These are phyloP conservation scores for Callospermophilus lateralis DNA, from an alignment of 2,113 vertebrate genomes.

Conservation along the genomic window DNA sequence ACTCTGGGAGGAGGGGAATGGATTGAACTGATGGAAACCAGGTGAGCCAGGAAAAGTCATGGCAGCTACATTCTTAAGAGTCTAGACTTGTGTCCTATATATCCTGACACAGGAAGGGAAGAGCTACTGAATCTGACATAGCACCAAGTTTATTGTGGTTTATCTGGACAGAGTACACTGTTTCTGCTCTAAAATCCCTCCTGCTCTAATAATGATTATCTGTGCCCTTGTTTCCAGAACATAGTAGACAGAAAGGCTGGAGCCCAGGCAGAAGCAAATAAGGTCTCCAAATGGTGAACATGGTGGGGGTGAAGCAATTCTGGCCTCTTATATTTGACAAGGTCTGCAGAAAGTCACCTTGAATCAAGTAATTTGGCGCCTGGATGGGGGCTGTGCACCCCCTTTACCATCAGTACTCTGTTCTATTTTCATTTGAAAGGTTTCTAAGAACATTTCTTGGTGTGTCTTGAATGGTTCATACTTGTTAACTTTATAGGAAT, in stretches of 20 bases:
- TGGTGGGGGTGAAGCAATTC: background rate
- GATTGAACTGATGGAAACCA: background rate
- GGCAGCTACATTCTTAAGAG: background rate
- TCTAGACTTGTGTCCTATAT: background rate
- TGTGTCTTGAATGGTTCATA: conserved; percentile 65
- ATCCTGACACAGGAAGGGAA: no score
- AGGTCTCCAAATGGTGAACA: no score
- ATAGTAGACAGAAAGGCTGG: background rate
- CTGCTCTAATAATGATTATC: background rate
- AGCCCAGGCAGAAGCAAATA: background rate
- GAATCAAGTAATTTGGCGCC: background rate
- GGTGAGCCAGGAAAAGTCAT: background rate
- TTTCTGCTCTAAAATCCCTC: background rate
- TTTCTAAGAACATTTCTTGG: conserved; percentile 63
- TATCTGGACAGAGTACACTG: background rate
- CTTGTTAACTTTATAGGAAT: conserved; percentile 78
- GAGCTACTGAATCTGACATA: background rate
- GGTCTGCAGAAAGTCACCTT: conserved; percentile 21
- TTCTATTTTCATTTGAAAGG: conserved; percentile 54
- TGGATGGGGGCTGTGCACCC: background rate
- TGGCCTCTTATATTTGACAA: background rate
- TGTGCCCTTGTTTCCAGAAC: background rate
- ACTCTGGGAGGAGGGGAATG: background rate
- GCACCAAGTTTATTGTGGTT: background rate
- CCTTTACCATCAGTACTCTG: background rate